These are phyloP conservation scores for Trachurus trachurus DNA, from an alignment of 2,797 vertebrate species.

Conservation along the genomic window DNA sequence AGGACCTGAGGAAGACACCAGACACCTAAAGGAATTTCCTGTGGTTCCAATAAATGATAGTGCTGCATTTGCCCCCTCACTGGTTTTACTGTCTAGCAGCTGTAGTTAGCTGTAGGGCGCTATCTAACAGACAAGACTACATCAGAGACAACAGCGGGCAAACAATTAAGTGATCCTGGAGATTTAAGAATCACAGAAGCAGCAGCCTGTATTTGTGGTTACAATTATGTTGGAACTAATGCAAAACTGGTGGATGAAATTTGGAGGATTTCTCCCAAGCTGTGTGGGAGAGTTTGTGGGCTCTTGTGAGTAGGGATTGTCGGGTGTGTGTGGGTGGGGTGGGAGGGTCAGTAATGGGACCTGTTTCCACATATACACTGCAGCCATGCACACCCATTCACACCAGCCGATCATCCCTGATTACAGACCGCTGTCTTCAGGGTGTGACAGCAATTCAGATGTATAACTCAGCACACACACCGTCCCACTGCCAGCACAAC, in stretches of 20 bases:
- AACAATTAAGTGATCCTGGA: conserved; percentile 59
- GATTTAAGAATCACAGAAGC: conserved; percentile 42
- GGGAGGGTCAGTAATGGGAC: conserved; percentile 37
- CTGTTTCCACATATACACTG: conserved; percentile 34
- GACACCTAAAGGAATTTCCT: conserved; percentile 54
- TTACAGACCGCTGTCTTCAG: conserved; percentile 46
- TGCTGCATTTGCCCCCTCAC: conserved; percentile 57
- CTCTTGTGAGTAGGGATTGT: not conserved
- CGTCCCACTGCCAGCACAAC: not conserved
- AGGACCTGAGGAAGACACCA: conserved; percentile 41
- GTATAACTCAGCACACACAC: conserved; percentile 25
- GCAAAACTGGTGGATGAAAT: conserved; percentile 2
- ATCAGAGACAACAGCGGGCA: conserved; percentile 52
- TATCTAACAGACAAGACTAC: conserved; percentile 47
- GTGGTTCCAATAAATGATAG: conserved; percentile 58
- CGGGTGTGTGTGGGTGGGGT: too few relatives aligned
- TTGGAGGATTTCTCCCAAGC: conserved; percentile 16
- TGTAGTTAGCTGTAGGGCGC: conserved; percentile 63
- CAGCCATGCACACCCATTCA: conserved; percentile 21
- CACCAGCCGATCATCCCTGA: conserved; percentile 61
- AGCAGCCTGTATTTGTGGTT: conserved; percentile 37
- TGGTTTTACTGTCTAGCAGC: conserved; percentile 67
- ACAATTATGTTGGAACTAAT: not conserved
- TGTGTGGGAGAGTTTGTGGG: not conserved
- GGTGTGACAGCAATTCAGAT: conserved; percentile 52